Conservation (phyloP, 2,797 vertebrate species). For the Cyprinodon diabolis region DNA sequence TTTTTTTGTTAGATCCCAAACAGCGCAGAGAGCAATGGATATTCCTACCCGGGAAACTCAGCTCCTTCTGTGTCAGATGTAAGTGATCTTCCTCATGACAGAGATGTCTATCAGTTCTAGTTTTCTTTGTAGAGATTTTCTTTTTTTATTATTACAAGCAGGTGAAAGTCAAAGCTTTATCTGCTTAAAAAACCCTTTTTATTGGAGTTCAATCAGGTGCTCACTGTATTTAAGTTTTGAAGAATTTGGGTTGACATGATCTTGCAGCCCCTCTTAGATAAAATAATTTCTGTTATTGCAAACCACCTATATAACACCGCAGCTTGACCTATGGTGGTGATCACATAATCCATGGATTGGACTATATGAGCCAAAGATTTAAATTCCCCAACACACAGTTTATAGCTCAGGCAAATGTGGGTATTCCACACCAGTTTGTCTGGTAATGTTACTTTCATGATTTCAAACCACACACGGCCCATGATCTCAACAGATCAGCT, state of each 20-base stretch:
- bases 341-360: background rate
- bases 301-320: background rate
- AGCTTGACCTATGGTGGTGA: background rate
- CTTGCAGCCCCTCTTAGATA: background rate
- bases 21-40: conserved; percentile 87
- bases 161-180: background rate
- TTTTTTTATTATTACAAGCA: background rate
- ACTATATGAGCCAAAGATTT: background rate
- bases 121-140: conserved; percentile 1
- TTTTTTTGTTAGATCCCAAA: conserved; percentile 55
- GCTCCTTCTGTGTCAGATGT: conserved; percentile 83
- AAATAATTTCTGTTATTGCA: background rate
- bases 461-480: background rate
- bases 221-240: background rate
- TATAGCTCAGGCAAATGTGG: background rate
- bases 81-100: conserved; percentile 52
- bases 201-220: too few relatives aligned
- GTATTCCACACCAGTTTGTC: background rate
- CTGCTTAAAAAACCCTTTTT: background rate
- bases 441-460: background rate
- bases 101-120: background rate
- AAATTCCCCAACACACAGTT: background rate
- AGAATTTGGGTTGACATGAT: background rate
- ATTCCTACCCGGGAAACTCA: conserved; percentile 79
- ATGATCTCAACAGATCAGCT: background rate